Conservation (phyloP, 2,113 vertebrate species). For the Mustelus asterias region DNA sequence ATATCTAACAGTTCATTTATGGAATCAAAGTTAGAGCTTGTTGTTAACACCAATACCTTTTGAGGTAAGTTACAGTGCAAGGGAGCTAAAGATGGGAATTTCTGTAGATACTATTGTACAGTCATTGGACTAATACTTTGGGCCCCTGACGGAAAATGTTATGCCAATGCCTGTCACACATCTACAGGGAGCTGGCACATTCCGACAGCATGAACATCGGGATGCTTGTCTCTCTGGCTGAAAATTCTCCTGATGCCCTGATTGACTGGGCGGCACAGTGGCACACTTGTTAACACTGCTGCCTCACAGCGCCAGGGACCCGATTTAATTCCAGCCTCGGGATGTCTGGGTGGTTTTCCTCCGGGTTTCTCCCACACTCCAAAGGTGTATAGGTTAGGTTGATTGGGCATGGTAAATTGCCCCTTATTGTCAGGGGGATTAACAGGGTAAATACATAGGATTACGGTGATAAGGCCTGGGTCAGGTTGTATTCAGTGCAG, state of each 20-base stretch:
- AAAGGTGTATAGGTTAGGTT: too few species aligned
- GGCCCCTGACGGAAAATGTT: background rate
- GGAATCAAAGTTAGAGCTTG: background rate
- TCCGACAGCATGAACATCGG: background rate
- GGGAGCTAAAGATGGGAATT: background rate
- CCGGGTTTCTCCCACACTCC: too few species aligned
- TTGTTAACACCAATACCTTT: slow-evolving; percentile 5
- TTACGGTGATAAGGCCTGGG: too few species aligned
- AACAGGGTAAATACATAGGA: too few species aligned
- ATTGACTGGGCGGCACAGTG: background rate
- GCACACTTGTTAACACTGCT: too few species aligned
- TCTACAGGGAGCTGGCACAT: background rate
- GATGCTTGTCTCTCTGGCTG: background rate
- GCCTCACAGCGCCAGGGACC: too few species aligned
- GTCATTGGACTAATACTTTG: background rate
- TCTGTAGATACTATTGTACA: background rate
- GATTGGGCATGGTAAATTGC: too few species aligned
- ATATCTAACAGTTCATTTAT: background rate
- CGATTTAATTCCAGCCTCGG: too few species aligned
- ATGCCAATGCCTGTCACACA: background rate
- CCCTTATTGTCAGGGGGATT: too few species aligned
- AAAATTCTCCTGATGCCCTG: background rate
- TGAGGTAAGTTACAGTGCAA: background rate
- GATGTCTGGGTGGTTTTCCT: too few species aligned
- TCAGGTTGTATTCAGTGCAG: too few species aligned